Evolutionary conservation across 2,113 vertebrate species (phyloP), one percentile per base, ranked within the genome.

Genomic region (Phaetusa simplex): DNA sequence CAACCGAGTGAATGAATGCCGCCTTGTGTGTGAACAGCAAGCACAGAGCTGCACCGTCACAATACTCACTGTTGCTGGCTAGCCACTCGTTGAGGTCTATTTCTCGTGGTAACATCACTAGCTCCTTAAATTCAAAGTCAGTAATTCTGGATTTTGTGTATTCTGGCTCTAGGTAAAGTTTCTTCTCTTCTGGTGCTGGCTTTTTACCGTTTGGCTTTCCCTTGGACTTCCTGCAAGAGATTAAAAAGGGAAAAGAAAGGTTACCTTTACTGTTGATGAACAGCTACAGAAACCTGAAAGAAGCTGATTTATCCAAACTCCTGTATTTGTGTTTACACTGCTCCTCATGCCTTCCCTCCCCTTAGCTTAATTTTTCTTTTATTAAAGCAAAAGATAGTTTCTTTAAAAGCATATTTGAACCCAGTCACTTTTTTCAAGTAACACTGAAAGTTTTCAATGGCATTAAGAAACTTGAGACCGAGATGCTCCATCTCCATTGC

Each of bases 11-110:
- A 94, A 65, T 32, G n/a, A 95, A 62, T 24, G 64, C 26, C n/a
- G 26, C 12, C 73, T 52, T 9, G 5, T 86, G 40, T 14, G 29
- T 40, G 82, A 94, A 26, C 73, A 82, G 77, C 45, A 92, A 62
- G 50, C 82, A 66, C 20, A 17, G 58, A 66, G 38, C 19, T 55
- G 27, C 17, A 43, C 1, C 2, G 58, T 59, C 45, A 34, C 22
- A 49, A 69, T 86, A 99, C 99, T 98, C 97, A 99, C 99, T 99
- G 97, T 99, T 99, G 98, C 99, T 99, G 95, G 99, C 99, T 82
- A 99, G 98, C 99, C 99, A 99, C 98, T 99, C 99, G 2, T 99
- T 99, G 97, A 99, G 99, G 98, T 99, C 99, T 74, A 99, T 99
- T 98, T 99, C 99, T 82, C 98, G 98, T 72, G 99, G 99, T 96